Percentiles rank a stretch among this genome's conserved stretches.
phyloP scores from a whole-genome alignment of 1,140 invertebrate genomes.

The Hypsibius dujardini region DNA sequence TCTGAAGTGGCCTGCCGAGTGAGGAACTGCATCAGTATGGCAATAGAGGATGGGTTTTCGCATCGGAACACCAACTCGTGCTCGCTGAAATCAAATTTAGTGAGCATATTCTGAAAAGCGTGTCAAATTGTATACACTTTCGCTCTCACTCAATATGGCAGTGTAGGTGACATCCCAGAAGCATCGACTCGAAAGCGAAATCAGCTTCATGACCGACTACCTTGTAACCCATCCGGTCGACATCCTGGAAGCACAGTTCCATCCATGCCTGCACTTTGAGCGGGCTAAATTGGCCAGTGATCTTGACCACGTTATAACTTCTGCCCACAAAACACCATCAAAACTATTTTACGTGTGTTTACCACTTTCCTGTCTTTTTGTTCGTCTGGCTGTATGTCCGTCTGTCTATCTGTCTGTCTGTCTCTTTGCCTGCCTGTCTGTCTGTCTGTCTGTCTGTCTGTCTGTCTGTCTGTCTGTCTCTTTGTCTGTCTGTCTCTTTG shows the following conservation, averaged over 20 bases:
- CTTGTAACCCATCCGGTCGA: neutral
- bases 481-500: too few relatives aligned
- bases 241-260: neutral
- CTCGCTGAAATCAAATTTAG: neutral
- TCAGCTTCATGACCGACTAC: neutral
- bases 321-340: constrained; percentile 2
- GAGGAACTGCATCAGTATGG: constrained; percentile 8
- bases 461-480: too few relatives aligned
- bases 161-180: neutral
- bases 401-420: neutral
- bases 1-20: neutral
- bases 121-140: too few relatives aligned
- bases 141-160: neutral
- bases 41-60: neutral
- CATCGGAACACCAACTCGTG: neutral
- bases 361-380: neutral
- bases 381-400: neutral
- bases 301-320: neutral
- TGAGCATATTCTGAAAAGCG: too few relatives aligned
- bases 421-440: too few relatives aligned
- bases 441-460: too few relatives aligned
- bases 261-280: constrained; percentile 13
- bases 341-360: neutral
- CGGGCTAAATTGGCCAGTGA: neutral
- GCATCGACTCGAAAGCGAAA: neutral